phyloP scores from a whole-genome alignment of 2,113 vertebrate genomes.

The Laticauda colubrina region DNA sequence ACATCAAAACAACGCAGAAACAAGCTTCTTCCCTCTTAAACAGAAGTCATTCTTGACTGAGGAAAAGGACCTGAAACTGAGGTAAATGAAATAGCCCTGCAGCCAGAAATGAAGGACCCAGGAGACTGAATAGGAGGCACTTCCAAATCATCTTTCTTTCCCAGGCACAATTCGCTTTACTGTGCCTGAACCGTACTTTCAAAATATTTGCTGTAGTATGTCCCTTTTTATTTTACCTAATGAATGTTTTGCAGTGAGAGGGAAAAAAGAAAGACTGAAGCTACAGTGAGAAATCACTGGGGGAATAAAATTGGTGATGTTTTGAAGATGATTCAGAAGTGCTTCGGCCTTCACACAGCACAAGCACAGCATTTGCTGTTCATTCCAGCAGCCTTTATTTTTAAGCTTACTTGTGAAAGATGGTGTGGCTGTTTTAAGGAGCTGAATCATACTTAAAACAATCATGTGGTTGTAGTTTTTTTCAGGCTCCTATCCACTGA shows the following conservation, averaged over 20 bases:
- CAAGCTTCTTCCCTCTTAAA: not conserved
- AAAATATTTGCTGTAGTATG: not conserved
- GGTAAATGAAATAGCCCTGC: not conserved
- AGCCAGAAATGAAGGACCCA: not conserved
- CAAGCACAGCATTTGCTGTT: not conserved
- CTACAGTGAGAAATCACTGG: not conserved
- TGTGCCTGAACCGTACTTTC: not conserved
- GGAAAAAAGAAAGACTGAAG: not conserved
- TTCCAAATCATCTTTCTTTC: not conserved
- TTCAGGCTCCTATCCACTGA: not conserved
- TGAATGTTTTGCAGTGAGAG: not conserved
- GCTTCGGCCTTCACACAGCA: not conserved
- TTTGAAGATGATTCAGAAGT: not conserved
- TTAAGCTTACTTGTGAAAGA: not conserved
- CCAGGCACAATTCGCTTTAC: not conserved
- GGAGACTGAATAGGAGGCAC: not conserved
- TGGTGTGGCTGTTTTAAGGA: not conserved
- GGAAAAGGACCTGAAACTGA: not conserved
- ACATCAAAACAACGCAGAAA: not conserved
- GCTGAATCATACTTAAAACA: not conserved
- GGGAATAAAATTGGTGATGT: not conserved
- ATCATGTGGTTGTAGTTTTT: not conserved
- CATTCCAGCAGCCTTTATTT: not conserved
- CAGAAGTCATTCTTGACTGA: not conserved
- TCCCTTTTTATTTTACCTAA: not conserved